Conservation (phyloP, 2,888 invertebrate species). For the Tetanocera ferruginea region DNA sequence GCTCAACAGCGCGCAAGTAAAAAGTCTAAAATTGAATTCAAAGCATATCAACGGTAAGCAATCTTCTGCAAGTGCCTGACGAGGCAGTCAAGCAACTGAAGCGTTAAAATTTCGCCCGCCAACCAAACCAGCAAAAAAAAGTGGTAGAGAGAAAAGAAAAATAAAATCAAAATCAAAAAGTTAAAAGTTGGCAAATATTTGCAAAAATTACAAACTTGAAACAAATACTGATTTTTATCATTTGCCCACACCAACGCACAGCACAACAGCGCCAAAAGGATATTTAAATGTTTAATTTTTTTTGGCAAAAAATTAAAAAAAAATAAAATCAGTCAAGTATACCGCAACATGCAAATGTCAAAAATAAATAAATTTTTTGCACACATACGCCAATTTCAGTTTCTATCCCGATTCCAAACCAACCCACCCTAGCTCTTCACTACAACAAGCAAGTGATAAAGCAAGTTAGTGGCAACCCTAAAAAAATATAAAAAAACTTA, state of each 20-base stretch:
- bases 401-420: no score
- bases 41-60: slow-evolving; percentile 19
- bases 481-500: slow-evolving; percentile 71
- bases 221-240: slow-evolving; percentile 47
- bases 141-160: slow-evolving; percentile 42
- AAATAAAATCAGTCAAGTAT: slow-evolving; percentile 11
- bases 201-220: slow-evolving; percentile 20
- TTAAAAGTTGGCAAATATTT: slow-evolving; percentile 34
- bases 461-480: slow-evolving; percentile 12
- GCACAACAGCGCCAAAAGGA: not conserved
- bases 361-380: slow-evolving; percentile 4
- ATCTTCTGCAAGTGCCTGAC: slow-evolving; percentile 51
- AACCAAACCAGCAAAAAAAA: slow-evolving; percentile 29
- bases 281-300: slow-evolving; percentile 33
- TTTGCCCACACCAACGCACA: not conserved
- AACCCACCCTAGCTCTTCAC: not conserved
- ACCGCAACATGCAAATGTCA: slow-evolving; percentile 20
- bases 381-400: not conserved
- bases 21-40: slow-evolving; percentile 22
- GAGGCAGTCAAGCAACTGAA: slow-evolving; percentile 52
- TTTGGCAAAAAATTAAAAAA: slow-evolving; percentile 3
- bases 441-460: not conserved
- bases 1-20: slow-evolving; percentile 22
- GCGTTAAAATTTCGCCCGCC: slow-evolving; percentile 61
- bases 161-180: slow-evolving; percentile 39